Evolutionary conservation across 1,140 invertebrate species (phyloP).

Genomic region (Pantala flavescens): DNA sequence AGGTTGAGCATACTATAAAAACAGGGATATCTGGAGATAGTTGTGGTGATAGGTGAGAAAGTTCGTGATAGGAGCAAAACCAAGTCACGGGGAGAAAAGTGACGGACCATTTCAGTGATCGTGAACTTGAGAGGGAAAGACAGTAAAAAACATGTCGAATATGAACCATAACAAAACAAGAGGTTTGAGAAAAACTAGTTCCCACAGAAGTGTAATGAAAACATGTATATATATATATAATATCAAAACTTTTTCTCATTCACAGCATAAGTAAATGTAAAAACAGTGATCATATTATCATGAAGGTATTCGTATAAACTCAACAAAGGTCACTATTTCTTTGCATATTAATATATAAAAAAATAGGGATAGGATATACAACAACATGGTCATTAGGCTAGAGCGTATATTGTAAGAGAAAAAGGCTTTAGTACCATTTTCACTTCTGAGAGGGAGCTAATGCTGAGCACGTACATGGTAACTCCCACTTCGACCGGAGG

Average conservation of each 20-base stretch:
- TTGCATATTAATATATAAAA: conserved; percentile 11
- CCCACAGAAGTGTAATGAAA: neutral
- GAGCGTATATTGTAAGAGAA: conserved; percentile 1
- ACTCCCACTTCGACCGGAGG: conserved; percentile 91
- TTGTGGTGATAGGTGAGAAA: no score
- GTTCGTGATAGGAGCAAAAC: no score
- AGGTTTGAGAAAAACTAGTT: no score
- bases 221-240: conserved; percentile 13
- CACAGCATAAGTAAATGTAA: conserved; percentile 15
- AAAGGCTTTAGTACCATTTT: conserved; percentile 75
- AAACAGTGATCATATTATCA: conserved; percentile 6
- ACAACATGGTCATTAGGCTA: conserved; percentile 3
- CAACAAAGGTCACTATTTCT: neutral
- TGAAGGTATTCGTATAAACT: neutral
- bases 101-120: no score
- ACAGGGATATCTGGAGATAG: no score
- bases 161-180: no score
- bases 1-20: no score
- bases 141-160: no score
- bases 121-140: no score
- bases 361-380: conserved; percentile 3
- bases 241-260: conserved; percentile 6
- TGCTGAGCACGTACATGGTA: conserved; percentile 96
- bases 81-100: no score
- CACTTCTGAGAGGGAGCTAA: conserved; percentile 97